Evolutionary conservation across 2,888 invertebrate genomes (phyloP), one percentile per base, ranked within the genome.

Genomic region (Machimus rusticus): DNA sequence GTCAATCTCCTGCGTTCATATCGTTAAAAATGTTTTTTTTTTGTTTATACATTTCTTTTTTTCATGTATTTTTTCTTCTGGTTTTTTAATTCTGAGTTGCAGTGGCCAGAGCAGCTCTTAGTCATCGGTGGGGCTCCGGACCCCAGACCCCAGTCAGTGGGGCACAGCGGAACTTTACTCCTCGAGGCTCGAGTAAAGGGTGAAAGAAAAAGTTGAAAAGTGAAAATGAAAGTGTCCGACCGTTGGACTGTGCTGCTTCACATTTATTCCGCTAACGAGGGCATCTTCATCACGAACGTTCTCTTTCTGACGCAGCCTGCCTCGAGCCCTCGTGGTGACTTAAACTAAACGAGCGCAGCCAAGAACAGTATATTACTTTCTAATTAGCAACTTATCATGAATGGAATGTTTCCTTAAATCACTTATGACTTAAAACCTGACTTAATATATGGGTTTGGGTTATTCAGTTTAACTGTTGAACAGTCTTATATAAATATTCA

Each of bases 121-220:
- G 76, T 76, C 76, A 76, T n/a, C 76, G n/a, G 0, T 12, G 37
- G 5, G 4, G 16, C 34, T 12, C 31, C n/a, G 4, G 51, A 12
- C 14, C n/a, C n/a, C 46, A 19, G 66, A 4, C 19, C 23, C 23
- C 12, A 76, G 76, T 76, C 37, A 76, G 76, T 76, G 76, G 76
- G 76, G 37, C 76, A 76, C n/a, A 76, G 76, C 76, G 76, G 37
- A 76, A 76, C 76, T 34, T 76, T 76, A 76, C 37, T 66, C 66
- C 66, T 76, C 76, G 76, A 37, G 76, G 28, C 66, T 76, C 76
- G 76, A 37, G 76, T n/a, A 34, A 74, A 76, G 76, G 37, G 76
- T 76, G 28, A 76, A 76, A 76, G 76, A 76, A 76, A 76, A 76
- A 76, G 76, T 76, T 34, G 9, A 76, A 76, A 74, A 76, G 16